These are phyloP conservation scores for fruit fly (Drosophila melanogaster) DNA, from an alignment of 1,140 invertebrate species.

Conservation along the genomic window DNA sequence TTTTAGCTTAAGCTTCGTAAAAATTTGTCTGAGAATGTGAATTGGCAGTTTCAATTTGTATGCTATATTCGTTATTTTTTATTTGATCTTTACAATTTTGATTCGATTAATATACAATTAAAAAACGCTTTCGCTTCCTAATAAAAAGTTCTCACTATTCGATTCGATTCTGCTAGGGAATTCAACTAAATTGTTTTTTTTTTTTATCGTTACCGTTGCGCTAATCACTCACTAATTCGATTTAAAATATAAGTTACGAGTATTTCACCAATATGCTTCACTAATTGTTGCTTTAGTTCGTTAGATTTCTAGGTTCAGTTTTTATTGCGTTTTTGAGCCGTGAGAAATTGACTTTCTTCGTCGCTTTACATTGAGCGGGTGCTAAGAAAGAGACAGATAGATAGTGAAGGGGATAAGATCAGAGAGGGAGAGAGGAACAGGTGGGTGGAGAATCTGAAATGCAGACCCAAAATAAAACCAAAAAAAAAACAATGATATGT, in stretches of 20 bases:
- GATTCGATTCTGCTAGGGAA: constrained; percentile 46
- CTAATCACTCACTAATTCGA: constrained; percentile 52
- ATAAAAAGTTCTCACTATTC: constrained; percentile 65
- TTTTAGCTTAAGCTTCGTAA: constrained; percentile 39
- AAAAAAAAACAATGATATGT: constrained; percentile 71
- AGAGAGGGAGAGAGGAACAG: neutral
- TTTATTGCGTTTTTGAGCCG: constrained; percentile 36
- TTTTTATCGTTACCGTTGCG: constrained; percentile 38
- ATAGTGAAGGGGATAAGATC: neutral
- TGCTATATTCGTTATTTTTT: constrained; percentile 7
- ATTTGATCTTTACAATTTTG: constrained; percentile 49
- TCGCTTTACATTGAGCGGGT: constrained; percentile 9
- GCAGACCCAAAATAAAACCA: constrained; percentile 38
- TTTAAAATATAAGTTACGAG: constrained; percentile 62
- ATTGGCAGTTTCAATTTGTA: constrained; percentile 78
- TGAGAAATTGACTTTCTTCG: constrained; percentile 38
- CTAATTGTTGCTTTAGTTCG: constrained; percentile 50
- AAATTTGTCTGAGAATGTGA: constrained; percentile 74
- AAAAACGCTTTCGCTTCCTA: constrained; percentile 57
- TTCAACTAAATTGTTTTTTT: constrained; percentile 55
- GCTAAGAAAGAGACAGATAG: constrained; percentile 16
- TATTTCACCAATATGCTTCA: constrained; percentile 73
- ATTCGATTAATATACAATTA: constrained; percentile 52
- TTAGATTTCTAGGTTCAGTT: constrained; percentile 31
- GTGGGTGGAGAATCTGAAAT: constrained; percentile 4